Conservation (phyloP, 2,888 invertebrate species). For the Cephus runcator region DNA sequence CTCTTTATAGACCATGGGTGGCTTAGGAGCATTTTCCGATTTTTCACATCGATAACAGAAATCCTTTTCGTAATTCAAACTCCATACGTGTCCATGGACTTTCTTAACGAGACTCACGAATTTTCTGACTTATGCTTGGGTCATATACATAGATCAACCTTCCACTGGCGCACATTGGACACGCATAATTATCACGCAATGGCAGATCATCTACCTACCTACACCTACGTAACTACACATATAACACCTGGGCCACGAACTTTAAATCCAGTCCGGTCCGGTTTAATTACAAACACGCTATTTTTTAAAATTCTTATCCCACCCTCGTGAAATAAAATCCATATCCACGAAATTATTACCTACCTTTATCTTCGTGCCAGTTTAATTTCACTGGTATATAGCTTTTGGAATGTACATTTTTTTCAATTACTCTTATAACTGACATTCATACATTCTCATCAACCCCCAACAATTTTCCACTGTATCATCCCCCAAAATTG, state of each 20-base stretch:
- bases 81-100: not conserved
- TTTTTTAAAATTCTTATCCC: not conserved
- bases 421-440: too few species aligned
- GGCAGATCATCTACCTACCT: not conserved
- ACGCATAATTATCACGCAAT: not conserved
- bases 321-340: not conserved
- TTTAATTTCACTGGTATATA: not conserved
- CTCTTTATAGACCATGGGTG: constrained; percentile 34
- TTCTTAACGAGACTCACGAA: not conserved
- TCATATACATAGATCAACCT: not conserved
- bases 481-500: too few species aligned
- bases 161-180: not conserved
- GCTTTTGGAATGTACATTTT: not conserved
- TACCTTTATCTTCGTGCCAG: not conserved
- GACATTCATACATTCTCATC: too few species aligned
- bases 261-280: not conserved
- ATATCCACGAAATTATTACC: not conserved
- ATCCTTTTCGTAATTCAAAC: not conserved
- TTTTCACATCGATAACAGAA: constrained; percentile 12
- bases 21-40: constrained; percentile 39
- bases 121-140: not conserved
- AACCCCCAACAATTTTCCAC: too few species aligned
- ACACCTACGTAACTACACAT: not conserved
- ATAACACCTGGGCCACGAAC: not conserved
- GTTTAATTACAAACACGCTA: not conserved